Base-by-base conservation (phyloP, 2,888 invertebrate species). In the Drosophila mettleri region DNA sequence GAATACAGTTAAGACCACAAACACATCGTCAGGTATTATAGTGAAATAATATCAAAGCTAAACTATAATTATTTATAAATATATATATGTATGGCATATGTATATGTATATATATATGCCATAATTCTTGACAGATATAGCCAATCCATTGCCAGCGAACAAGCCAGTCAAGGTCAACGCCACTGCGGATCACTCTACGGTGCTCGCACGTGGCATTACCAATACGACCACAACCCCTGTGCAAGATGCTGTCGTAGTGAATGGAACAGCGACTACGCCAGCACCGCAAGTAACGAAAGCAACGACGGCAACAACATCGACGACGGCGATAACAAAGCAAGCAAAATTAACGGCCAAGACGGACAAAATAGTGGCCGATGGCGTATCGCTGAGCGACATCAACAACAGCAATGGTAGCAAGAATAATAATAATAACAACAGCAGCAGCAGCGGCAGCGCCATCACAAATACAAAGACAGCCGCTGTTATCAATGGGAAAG, bases 201-300 rank as follows among this genome's bases (percentile, higher is more conserved):
- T 71, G 36, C 55, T 48, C 1, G 53, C 16, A 9, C 65, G 81
- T 8, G 62, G 62, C n/a, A 57, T 78, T 12, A 69, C 61, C 16
- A 66, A 73, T 0, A 80, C 84, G 12, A 48, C 24, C 2, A 63
- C 36, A 14, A 48, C 22, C 7, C 48, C 48, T 20, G 24, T 39
- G 43, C 46, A n/a, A 36, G 41, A 10, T n/a, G 48, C 3, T 18
- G 12, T 51, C 16, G 6, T 8, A 8, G 39, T 33, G 6, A 49
- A 10, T n/a, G n/a, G 9, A n/a, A 27, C 38, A 8, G 7, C 41
- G 22, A 20, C 61, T 57, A 48, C 39, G 20, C 27, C 10, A 29
- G 36, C 43, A 29, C n/a, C 60, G 3, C 20, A 20, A 33, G 34
- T 20, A 52, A 9, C 8, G 20, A 22, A 38, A 27, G 27, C 63